Conservation (phyloP, 2,113 vertebrate species). For the Micronycteris hirsuta region DNA sequence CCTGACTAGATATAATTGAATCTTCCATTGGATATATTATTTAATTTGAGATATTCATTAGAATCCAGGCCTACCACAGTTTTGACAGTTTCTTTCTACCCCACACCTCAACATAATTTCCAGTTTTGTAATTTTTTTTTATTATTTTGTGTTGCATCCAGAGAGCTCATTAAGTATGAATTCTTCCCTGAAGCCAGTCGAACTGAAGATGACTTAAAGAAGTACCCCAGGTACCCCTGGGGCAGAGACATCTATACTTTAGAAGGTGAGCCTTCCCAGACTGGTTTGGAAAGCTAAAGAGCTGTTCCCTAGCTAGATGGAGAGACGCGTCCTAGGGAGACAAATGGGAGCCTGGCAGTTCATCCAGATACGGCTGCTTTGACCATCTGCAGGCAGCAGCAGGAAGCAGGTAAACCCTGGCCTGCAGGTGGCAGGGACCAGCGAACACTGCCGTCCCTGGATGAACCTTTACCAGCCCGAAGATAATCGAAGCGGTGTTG, state of each 20-base stretch:
- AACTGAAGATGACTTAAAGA: slow-evolving; percentile 94
- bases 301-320: not conserved
- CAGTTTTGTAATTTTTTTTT: slow-evolving; percentile 50
- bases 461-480: not conserved
- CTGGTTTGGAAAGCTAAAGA: not conserved
- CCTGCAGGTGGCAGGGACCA: not conserved
- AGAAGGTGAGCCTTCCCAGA: slow-evolving; percentile 85
- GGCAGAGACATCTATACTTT: slow-evolving; percentile 97
- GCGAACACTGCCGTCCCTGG: not conserved
- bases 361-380: not conserved
- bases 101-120: not conserved
- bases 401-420: too few species aligned
- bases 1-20: not conserved
- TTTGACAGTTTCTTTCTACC: not conserved
- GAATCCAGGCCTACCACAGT: not conserved
- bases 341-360: not conserved
- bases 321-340: not conserved
- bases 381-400: not conserved
- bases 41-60: not conserved
- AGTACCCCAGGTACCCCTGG: slow-evolving; percentile 94
- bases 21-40: not conserved
- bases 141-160: slow-evolving; percentile 72
- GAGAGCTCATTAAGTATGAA: slow-evolving; percentile 98
- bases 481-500: not conserved
- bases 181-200: slow-evolving; percentile 97